Conservation (phyloP, 2,888 invertebrate genomes). For the Lycaena phlaeas region DNA sequence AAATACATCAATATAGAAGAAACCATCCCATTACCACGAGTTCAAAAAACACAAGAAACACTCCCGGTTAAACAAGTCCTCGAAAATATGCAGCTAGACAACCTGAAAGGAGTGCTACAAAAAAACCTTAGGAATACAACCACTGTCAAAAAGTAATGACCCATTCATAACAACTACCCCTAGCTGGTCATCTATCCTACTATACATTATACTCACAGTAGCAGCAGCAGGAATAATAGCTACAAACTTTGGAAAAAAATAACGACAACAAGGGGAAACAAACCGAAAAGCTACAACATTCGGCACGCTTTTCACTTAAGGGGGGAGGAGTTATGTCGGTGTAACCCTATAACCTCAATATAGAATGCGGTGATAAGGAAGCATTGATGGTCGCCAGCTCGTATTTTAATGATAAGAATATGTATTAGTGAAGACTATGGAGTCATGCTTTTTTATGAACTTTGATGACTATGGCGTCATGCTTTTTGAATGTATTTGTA, state of each 20-base stretch:
- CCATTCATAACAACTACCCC: constrained; percentile 7
- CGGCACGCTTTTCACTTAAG: constrained; percentile 16
- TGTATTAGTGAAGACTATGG: too few relatives aligned
- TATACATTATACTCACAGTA: constrained; percentile 9
- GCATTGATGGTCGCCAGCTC: too few relatives aligned
- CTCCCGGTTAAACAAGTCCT: constrained; percentile 13
- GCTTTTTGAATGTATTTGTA: too few relatives aligned
- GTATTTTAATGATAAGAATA: too few relatives aligned
- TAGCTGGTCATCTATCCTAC: constrained; percentile 13
- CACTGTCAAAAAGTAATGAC: not conserved
- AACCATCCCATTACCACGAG: constrained; percentile 20
- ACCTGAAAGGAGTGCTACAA: constrained; percentile 12
- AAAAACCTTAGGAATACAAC: constrained; percentile 10
- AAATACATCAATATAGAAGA: constrained; percentile 17
- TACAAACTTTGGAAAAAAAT: constrained; percentile 8
- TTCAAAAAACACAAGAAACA: constrained; percentile 13
- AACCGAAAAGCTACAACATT: constrained; percentile 8
- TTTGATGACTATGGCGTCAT: too few relatives aligned
- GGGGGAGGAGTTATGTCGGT: too few relatives aligned
- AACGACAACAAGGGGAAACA: not conserved
- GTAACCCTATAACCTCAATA: too few relatives aligned
- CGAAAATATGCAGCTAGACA: constrained; percentile 16
- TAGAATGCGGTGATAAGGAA: too few relatives aligned
- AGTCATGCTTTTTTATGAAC: too few relatives aligned
- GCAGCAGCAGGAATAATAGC: constrained; percentile 1